Base-by-base conservation (phyloP, 2,888 invertebrate species). In the Andrena flavipes region DNA sequence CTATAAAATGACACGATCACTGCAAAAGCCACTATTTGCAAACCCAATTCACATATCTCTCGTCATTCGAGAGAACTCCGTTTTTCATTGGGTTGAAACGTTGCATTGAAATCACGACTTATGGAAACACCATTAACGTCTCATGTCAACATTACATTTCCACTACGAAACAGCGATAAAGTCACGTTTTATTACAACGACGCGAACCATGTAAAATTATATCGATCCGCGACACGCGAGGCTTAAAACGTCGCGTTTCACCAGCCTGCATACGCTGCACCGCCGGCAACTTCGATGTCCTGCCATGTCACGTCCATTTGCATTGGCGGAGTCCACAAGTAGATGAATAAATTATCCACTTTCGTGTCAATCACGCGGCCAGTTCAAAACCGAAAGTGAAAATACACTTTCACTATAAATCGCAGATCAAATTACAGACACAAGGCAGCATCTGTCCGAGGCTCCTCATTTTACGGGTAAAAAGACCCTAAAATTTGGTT, bases 171-270 rank as follows among this genome's bases (percentile, higher is more conserved):
- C 42, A 29, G 10, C 69, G 69, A 70, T 51, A 70, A 54, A 74
- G 64, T 54, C 65, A 62, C 30, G 54, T 80, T 75, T 71, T 67
- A 62, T 82, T 67, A 74, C 35, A 48, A 56, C 70, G 70, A 80
- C 62, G 56, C 59, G 75, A 80, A 70, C 60, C 80, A 26, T 67
- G 67, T 54, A 71, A 78, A 71, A 80, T 80, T 78, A 64, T 54
- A 72, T 82, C 70, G 78, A 84, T 82, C 70, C 80, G 70, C 72
- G 79, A 76, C 80, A 84, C 60, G 72, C 67, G 76, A 83, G 62
- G 68, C 70, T 80, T 71, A 62, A 78, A 78, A 78, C 78, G 67
- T 71, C 71, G 71, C 79, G 79, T 80, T 77, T 71, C 78, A 54
- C 65, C 71, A 49, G 35, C 76, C 49, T 69, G 42, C 62, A 10